Conservation (phyloP, 2,797 vertebrate genomes). For the Masticophis lateralis region DNA sequence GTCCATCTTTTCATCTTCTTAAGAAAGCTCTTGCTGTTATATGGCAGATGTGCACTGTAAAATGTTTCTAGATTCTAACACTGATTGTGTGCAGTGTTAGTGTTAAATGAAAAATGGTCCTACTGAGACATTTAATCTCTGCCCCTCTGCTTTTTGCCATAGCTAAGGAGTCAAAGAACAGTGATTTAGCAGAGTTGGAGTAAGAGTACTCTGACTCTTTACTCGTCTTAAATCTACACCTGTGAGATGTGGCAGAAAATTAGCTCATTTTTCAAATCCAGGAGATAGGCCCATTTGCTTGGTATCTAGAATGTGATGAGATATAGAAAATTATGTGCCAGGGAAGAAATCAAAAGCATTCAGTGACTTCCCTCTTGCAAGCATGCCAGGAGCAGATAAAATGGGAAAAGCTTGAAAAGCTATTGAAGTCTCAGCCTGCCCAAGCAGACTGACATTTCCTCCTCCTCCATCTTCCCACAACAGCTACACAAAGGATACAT, state of each 20-base stretch:
- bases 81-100: background rate
- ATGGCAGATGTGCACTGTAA: background rate
- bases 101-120: background rate
- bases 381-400: slow-evolving; percentile 26
- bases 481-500: slow-evolving; percentile 17
- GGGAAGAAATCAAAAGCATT: slow-evolving; percentile 23
- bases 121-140: slow-evolving; percentile 1
- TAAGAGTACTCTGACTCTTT: slow-evolving; percentile 25
- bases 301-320: slow-evolving; percentile 37
- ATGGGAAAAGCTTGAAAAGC: background rate
- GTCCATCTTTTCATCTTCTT: background rate
- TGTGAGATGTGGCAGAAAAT: slow-evolving; percentile 33
- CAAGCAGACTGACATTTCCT: slow-evolving; percentile 21
- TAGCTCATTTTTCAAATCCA: slow-evolving; percentile 40
- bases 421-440: background rate
- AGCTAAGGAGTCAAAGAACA: slow-evolving; percentile 8
- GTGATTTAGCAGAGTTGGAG: background rate
- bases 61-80: background rate
- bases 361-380: slow-evolving; percentile 18
- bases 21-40: background rate
- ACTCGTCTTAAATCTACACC: slow-evolving; percentile 37
- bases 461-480: slow-evolving; percentile 15
- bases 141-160: background rate
- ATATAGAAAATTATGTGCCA: slow-evolving; percentile 16
- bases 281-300: slow-evolving; percentile 31